Conservation (phyloP, 2,113 vertebrate genomes). For the Plotosus lineatus region DNA sequence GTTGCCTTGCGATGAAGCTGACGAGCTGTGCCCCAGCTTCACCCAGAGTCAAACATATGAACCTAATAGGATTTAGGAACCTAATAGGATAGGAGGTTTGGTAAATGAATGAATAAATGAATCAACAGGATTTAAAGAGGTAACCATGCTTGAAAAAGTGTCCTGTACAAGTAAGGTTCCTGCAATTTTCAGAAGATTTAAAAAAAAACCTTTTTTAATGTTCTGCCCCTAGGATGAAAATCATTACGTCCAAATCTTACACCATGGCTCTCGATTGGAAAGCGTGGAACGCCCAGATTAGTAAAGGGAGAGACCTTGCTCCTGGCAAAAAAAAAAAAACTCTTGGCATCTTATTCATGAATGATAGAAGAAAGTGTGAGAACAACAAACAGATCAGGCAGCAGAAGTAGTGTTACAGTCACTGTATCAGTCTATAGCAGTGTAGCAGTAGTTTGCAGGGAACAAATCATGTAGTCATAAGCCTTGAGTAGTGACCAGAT, state of each 20-base stretch:
- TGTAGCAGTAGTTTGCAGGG: neutral
- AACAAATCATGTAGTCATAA: neutral
- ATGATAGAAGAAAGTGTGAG: neutral
- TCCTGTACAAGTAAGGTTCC: neutral
- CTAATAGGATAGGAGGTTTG: too few relatives aligned
- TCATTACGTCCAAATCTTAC: neutral
- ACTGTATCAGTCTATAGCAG: neutral
- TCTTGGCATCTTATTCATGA: neutral
- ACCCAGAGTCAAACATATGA: too few relatives aligned
- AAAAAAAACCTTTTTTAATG: neutral
- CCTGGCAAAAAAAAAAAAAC: neutral
- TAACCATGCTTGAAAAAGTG: neutral
- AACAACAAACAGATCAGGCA: neutral
- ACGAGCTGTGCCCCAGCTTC: too few relatives aligned
- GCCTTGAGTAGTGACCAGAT: neutral
- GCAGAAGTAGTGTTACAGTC: neutral
- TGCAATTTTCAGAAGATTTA: neutral
- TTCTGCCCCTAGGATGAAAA: neutral
- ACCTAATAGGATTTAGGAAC: too few relatives aligned
- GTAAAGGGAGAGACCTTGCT: neutral
- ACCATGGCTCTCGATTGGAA: neutral
- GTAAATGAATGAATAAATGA: too few relatives aligned
- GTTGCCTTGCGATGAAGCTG: too few relatives aligned
- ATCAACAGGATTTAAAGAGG: neutral
- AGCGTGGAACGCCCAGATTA: neutral